Percentiles rank a stretch among this genome's conserved stretches.
These are phyloP conservation scores for Drosophila repletoides DNA, from an alignment of 1,140 invertebrate species.

Conservation along the genomic window DNA sequence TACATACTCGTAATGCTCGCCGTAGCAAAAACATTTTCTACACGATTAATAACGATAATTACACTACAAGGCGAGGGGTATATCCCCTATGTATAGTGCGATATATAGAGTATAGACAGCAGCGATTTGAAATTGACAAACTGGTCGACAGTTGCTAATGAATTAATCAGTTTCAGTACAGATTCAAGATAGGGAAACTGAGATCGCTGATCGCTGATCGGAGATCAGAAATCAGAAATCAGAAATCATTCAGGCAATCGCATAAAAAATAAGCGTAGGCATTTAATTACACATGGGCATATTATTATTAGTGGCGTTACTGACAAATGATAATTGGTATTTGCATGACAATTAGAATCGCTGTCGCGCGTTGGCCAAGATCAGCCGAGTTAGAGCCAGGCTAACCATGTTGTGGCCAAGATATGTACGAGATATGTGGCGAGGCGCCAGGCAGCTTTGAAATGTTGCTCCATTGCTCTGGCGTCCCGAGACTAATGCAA, in stretches of 20 bases:
- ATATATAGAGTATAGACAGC: not conserved
- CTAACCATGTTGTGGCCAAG: too few relatives aligned
- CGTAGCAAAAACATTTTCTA: constrained; percentile 45
- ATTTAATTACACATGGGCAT: constrained; percentile 58
- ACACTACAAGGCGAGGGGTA: constrained; percentile 14
- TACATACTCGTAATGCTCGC: constrained; percentile 20
- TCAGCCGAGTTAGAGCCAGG: constrained; percentile 14
- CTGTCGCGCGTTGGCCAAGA: constrained; percentile 15
- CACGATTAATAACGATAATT: constrained; percentile 66
- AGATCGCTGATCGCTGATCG: constrained; percentile 10
- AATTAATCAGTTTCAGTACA: constrained; percentile 60
- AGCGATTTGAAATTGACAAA: constrained; percentile 59
- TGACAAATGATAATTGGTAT: constrained; percentile 79
- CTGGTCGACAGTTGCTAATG: constrained; percentile 71
- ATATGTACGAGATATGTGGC: not conserved
- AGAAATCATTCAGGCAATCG: constrained; percentile 45
- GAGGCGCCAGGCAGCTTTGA: constrained; percentile 67
- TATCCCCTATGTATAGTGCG: not conserved
- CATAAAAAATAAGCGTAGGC: constrained; percentile 39
- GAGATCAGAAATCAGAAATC: constrained; percentile 25
- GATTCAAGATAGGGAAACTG: constrained; percentile 14
- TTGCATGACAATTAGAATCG: constrained; percentile 73
- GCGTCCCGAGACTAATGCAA: constrained; percentile 48
- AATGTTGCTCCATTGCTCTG: constrained; percentile 47
- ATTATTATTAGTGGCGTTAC: constrained; percentile 58